Evolutionary conservation across 1,140 invertebrate genomes (phyloP).

Genomic region (Cydia pomonella): DNA sequence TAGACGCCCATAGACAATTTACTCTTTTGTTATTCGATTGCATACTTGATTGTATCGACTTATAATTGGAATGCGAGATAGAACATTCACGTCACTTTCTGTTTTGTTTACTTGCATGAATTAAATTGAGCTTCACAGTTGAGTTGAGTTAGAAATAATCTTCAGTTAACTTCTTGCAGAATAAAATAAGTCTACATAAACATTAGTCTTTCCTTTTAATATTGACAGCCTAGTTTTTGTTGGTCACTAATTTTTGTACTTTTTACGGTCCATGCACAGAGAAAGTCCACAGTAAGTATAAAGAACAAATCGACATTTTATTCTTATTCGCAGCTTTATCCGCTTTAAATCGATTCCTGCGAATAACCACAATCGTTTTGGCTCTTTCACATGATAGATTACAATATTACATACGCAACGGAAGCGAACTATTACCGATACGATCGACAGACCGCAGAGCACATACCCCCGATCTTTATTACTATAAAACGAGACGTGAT

Average conservation of each 20-base stretch:
- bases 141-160: conserved; percentile 40
- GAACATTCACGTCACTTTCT: conserved; percentile 50
- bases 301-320: conserved; percentile 64
- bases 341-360: conserved; percentile 66
- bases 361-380: conserved; percentile 62
- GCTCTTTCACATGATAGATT: conserved; percentile 62
- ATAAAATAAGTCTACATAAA: not conserved
- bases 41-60: conserved; percentile 31
- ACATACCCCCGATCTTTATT: conserved; percentile 27
- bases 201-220: conserved; percentile 14
- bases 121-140: conserved; percentile 37
- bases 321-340: conserved; percentile 54
- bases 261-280: conserved; percentile 44
- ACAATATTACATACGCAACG: conserved; percentile 71
- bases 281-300: conserved; percentile 60
- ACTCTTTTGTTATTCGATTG: conserved; percentile 29
- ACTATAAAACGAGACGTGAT: not conserved
- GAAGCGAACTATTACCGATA: conserved; percentile 52
- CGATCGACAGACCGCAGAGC: conserved; percentile 28
- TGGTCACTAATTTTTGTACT: conserved; percentile 49
- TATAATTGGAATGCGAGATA: conserved; percentile 26
- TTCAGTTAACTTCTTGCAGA: conserved; percentile 28
- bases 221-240: conserved; percentile 25
- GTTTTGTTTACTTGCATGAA: conserved; percentile 40
- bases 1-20: conserved; percentile 41